A percentile compares a stretch with the other conserved stretches of the same genome.
These are phyloP conservation scores for Tetramorium bicarinatum DNA, from an alignment of 2,888 invertebrate genomes.

Conservation along the genomic window DNA sequence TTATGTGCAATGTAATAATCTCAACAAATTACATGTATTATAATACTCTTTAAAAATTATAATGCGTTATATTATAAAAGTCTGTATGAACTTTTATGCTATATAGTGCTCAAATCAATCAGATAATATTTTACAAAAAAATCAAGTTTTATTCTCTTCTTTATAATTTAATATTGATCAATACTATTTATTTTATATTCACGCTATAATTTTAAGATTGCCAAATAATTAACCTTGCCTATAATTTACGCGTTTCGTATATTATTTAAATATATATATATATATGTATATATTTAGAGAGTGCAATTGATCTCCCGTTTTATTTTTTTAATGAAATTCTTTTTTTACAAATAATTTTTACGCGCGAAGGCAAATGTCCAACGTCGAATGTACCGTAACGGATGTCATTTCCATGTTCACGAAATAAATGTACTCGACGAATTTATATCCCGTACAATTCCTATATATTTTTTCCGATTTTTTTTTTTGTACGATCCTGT, in stretches of 20 bases:
- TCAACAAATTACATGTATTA: not conserved
- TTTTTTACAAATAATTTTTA: not conserved
- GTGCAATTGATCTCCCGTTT: not conserved
- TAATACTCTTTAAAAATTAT: not conserved
- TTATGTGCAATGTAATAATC: not conserved
- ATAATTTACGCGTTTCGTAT: not conserved
- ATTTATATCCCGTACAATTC: not conserved
- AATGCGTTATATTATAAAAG: not conserved
- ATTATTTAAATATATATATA: not conserved
- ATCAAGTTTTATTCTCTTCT: not conserved
- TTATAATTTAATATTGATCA: not conserved
- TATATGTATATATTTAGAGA: too few species aligned
- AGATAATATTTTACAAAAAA: not conserved
- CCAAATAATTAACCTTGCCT: not conserved
- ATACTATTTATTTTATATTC: not conserved
- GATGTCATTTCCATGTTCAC: conserved; percentile 2
- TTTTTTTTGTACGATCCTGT: not conserved
- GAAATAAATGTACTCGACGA: not conserved
- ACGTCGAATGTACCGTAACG: not conserved
- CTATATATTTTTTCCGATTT: not conserved
- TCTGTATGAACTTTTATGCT: not conserved
- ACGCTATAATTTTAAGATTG: conserved; percentile 1
- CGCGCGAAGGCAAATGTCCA: not conserved
- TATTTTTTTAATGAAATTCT: not conserved
- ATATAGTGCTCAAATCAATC: not conserved